Conservation (phyloP, 2,113 vertebrate species). For the Lycaon pictus region DNA sequence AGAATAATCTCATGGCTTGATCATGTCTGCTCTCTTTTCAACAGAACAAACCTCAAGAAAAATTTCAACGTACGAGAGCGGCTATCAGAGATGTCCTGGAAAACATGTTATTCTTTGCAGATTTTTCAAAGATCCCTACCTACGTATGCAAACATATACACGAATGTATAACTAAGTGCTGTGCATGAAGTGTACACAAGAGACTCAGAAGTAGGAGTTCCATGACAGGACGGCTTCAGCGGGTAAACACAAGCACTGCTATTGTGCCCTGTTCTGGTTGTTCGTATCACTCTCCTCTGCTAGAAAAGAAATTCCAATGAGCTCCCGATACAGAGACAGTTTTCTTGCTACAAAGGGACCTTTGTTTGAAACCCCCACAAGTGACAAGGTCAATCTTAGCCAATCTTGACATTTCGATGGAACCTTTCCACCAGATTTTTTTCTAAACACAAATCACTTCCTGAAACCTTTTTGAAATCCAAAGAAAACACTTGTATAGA, state of each 20-base stretch:
- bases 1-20: not conserved
- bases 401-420: conserved; percentile 74
- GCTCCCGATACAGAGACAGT: conserved; percentile 76
- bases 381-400: conserved; percentile 74
- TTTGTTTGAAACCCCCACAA: conserved; percentile 83
- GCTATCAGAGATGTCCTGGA: not conserved
- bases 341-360: conserved; percentile 83
- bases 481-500: conserved; percentile 79
- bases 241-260: conserved; percentile 50
- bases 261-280: not conserved
- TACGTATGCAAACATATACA: not conserved
- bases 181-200: not conserved
- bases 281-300: conserved; percentile 55
- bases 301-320: conserved; percentile 77
- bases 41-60: not conserved
- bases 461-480: conserved; percentile 71
- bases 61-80: not conserved
- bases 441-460: conserved; percentile 73
- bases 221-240: not conserved
- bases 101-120: not conserved
- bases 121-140: not conserved
- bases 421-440: conserved; percentile 68
- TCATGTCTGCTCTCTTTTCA: not conserved
- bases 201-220: not conserved
- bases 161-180: not conserved